Evolutionary conservation across 2,888 invertebrate genomes (phyloP).

Genomic region (Lucinisca nassula): DNA sequence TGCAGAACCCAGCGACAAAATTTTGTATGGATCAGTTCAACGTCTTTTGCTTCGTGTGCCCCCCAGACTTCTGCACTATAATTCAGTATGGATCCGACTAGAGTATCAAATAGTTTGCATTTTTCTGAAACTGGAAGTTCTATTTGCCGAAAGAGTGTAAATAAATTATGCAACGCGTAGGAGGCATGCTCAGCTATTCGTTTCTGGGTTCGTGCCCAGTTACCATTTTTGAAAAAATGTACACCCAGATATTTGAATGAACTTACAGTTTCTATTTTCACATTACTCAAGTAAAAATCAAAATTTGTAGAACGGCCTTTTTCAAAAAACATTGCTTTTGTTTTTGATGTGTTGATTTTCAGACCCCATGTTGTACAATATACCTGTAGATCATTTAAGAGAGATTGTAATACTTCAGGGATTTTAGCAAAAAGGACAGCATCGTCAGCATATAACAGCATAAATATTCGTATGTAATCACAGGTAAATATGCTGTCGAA

Average conservation of each 20-base stretch:
- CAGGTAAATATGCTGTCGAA: constrained; percentile 18
- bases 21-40: background rate
- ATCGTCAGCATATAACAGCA: constrained; percentile 44
- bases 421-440: constrained; percentile 26
- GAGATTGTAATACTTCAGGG: constrained; percentile 7
- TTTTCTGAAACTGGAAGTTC: background rate
- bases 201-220: background rate
- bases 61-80: background rate
- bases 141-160: background rate
- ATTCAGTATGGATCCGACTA: too few species aligned
- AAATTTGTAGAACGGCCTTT: background rate
- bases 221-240: background rate
- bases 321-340: constrained; percentile 1
- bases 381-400: too few species aligned
- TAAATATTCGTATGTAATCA: constrained; percentile 10
- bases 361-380: background rate
- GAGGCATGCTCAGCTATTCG: background rate
- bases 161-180: background rate
- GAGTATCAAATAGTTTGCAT: background rate
- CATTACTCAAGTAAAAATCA: background rate
- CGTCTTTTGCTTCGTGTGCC: background rate
- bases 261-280: background rate
- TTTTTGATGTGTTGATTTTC: background rate
- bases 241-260: constrained; percentile 6
- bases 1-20: background rate